These are phyloP conservation scores for Cryptoprocta ferox DNA, from an alignment of 2,797 vertebrate species.

Conservation along the genomic window DNA sequence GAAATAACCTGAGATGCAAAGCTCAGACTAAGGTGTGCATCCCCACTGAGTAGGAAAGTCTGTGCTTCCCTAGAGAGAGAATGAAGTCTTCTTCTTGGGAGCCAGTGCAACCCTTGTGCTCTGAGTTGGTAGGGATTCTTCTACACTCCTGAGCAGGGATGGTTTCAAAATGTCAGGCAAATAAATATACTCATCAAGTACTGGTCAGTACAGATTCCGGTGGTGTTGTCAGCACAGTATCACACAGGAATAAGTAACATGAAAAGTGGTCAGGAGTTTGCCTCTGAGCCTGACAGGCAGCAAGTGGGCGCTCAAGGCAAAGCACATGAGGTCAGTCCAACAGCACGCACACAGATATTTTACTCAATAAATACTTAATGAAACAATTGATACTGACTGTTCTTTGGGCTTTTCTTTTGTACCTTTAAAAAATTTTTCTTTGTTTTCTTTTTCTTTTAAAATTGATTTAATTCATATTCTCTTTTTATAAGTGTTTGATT, in stretches of 20 bases:
- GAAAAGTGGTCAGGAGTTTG: neutral
- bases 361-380: neutral
- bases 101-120: neutral
- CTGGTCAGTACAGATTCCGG: neutral
- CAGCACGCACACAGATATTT: neutral
- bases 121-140: neutral
- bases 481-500: neutral
- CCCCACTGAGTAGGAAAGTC: neutral
- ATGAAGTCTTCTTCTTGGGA: neutral
- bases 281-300: neutral
- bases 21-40: neutral
- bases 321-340: neutral
- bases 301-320: neutral
- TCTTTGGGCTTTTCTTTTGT: neutral
- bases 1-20: neutral
- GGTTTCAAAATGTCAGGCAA: neutral
- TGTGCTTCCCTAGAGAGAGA: neutral
- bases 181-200: neutral
- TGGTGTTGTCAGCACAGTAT: neutral
- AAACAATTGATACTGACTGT: neutral
- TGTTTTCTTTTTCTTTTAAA: slow-evolving; percentile 4
- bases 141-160: neutral
- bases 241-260: neutral
- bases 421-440: neutral
- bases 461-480: neutral